Evolutionary conservation across 2,113 vertebrate genomes (phyloP).

Genomic region (Xenopus borealis): DNA sequence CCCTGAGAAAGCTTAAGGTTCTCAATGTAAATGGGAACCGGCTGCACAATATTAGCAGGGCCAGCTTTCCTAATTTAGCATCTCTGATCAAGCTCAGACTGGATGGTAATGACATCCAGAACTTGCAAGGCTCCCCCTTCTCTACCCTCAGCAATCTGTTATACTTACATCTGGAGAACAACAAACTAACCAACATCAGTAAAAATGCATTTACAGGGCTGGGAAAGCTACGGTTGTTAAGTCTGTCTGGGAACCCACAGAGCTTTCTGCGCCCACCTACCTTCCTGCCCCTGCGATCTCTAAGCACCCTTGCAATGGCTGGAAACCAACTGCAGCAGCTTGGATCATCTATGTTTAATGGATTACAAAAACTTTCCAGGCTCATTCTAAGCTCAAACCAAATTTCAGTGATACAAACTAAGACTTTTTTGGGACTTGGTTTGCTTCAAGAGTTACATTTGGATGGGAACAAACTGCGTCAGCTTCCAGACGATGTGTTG

Average conservation of each 20-base stretch:
- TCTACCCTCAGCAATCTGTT: slow-evolving; percentile 75
- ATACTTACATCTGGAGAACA: slow-evolving; percentile 87
- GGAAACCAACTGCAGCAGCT: slow-evolving; percentile 81
- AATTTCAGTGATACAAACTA: slow-evolving; percentile 70
- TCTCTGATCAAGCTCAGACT: slow-evolving; percentile 83
- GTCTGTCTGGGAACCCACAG: slow-evolving; percentile 85
- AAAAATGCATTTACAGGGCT: slow-evolving; percentile 78
- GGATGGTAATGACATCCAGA: slow-evolving; percentile 79
- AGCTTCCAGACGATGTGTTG: slow-evolving; percentile 74
- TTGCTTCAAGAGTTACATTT: slow-evolving; percentile 78
- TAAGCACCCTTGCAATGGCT: slow-evolving; percentile 81
- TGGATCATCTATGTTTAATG: slow-evolving; percentile 76
- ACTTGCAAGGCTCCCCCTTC: slow-evolving; percentile 79
- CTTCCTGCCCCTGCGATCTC: slow-evolving; percentile 75
- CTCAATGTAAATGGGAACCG: slow-evolving; percentile 84
- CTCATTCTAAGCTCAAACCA: slow-evolving; percentile 82
- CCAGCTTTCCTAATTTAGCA: slow-evolving; percentile 73
- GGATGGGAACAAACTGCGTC: slow-evolving; percentile 79
- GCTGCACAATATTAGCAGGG: slow-evolving; percentile 69
- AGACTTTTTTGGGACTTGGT: slow-evolving; percentile 75
- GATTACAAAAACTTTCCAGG: slow-evolving; percentile 74
- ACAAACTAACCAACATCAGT: slow-evolving; percentile 83
- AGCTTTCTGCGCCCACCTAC: slow-evolving; percentile 69
- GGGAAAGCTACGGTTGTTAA: slow-evolving; percentile 82
- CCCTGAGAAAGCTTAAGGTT: slow-evolving; percentile 77